Base-by-base conservation (phyloP, 2,888 invertebrate species). In the Oithona nana region DNA sequence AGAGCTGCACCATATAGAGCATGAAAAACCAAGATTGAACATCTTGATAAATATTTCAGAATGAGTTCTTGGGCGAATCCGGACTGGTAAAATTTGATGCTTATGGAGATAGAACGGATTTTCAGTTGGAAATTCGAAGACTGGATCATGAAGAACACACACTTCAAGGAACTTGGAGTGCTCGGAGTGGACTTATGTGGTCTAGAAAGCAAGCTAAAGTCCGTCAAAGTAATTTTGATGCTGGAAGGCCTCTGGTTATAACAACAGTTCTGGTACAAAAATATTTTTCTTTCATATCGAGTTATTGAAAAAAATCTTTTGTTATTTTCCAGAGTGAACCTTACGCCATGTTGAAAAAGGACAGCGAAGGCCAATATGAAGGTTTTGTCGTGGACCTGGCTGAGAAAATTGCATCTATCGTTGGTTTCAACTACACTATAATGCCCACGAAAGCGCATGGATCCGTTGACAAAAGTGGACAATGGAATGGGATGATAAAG, bases 401-500 rank as follows among this genome's bases (percentile, higher is more conserved):
- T 16, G 31, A 29, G 6, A 30, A 64, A 58, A 48, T 64, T 26
- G n/a, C 62, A n/a, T 13, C n/a, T 26, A 48, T 51, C 13, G 57
- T 64, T 52, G 51, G 57, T n/a, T 64, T 64, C 39, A 52, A 50
- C 24, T 64, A 64, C 54, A 30, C 62, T 28, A 55, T 64, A 28
- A 16, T 20, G n/a, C 28, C 50, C 24, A 22, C 57, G 11, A 28
- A 51, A 26, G 26, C 26, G 13, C 60, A 64, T 39, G 64, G 64
- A 4, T 20, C 58, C 11, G 30, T 56, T 2, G 48, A 58, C 48
- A 28, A 68, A 0, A 67, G 70, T 39, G 71, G 70, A 1, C 63
- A 66, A 1, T 72, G 72, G 72, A 69, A 68, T 52, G 72, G 71
- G 2, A 69, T 69, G 39, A 69, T 72, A n/a, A 67, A 67, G 26